Percentiles rank a stretch among this genome's conserved stretches.
Conservation (phyloP, 2,113 vertebrate genomes). For the Ia io region DNA sequence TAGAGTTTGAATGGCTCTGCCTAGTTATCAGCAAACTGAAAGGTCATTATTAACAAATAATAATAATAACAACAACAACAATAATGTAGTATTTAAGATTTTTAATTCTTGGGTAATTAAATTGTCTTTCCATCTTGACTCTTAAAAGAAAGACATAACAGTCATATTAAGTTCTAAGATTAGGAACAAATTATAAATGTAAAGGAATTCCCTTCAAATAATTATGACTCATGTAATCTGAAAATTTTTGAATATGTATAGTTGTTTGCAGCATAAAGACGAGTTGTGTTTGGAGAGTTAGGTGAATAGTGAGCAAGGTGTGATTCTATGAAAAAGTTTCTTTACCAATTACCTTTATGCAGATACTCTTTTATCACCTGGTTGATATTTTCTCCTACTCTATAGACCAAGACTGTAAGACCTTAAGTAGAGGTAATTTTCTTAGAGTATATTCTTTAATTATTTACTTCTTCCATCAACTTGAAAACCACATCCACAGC, state of each 20-base stretch:
- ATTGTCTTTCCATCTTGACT: not conserved
- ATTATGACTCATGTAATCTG: not conserved
- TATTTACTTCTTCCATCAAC: not conserved
- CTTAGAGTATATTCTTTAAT: not conserved
- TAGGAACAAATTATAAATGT: not conserved
- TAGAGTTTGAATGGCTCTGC: not conserved
- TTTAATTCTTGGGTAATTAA: not conserved
- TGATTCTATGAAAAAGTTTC: not conserved
- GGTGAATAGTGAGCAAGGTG: not conserved
- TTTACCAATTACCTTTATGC: not conserved
- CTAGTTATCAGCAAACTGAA: not conserved
- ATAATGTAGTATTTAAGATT: not conserved
- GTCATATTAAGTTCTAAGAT: not conserved
- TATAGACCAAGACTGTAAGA: not conserved
- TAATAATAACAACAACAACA: not conserved
- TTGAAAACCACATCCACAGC: not conserved
- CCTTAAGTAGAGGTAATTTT: not conserved
- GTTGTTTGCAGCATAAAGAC: not conserved
- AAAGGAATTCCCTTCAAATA: not conserved
- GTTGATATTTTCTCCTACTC: not conserved
- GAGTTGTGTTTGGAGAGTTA: not conserved
- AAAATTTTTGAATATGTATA: not conserved
- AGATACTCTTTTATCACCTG: not conserved
- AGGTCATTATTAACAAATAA: not conserved
- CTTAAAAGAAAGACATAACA: not conserved